phyloP scores from a whole-genome alignment of 2,113 vertebrate species.

The Rhabdornis inornatus region DNA sequence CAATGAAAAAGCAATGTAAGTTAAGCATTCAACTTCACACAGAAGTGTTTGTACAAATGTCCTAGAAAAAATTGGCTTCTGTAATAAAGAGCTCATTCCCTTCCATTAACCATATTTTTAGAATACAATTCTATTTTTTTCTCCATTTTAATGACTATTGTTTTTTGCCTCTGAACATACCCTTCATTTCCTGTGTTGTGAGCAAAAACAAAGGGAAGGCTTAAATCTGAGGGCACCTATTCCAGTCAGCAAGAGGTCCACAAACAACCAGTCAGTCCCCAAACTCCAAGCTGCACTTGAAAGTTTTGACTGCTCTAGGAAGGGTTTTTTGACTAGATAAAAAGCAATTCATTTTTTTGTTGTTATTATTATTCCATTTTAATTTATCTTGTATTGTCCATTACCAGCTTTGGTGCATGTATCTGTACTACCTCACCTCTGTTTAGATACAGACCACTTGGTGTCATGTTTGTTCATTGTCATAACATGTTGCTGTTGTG shows the following conservation, averaged over 20 bases:
- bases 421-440: not conserved
- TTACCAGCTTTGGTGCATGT: rapidly evolving
- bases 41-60: not conserved
- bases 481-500: rapidly evolving
- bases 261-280: not conserved
- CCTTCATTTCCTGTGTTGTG: not conserved
- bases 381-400: not conserved
- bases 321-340: not conserved
- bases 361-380: not conserved
- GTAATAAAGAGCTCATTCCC: not conserved
- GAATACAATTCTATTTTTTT: not conserved
- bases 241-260: rapidly evolving
- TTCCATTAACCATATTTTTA: not conserved
- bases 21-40: not conserved
- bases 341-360: not conserved
- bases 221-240: not conserved
- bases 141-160: not conserved
- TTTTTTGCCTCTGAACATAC: not conserved
- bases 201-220: not conserved
- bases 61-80: not conserved
- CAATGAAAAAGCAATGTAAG: not conserved
- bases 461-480: not conserved
- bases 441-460: not conserved
- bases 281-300: not conserved
- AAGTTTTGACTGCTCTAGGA: not conserved